A percentile compares a stretch with the other conserved stretches of the same genome.
Evolutionary conservation across 2,113 vertebrate genomes (phyloP).

Genomic region (Chlorocebus sabaeus): DNA sequence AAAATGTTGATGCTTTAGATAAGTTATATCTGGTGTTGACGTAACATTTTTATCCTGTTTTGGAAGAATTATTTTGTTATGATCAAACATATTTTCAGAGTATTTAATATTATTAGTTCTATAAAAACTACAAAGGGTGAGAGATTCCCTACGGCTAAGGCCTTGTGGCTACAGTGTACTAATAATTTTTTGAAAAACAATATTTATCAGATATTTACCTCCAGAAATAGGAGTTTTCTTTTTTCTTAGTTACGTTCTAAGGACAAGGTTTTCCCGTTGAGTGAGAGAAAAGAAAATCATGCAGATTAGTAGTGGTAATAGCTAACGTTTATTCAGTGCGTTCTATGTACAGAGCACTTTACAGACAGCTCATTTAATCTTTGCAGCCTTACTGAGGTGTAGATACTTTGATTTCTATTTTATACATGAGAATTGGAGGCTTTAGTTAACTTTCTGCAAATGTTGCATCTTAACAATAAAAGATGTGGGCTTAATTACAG

Average conservation of each 20-base stretch:
- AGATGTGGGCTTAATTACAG: neutral
- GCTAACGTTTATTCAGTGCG: neutral
- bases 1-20: constrained; percentile 60
- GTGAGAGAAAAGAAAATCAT: neutral
- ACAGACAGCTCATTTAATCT: neutral
- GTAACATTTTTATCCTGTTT: constrained; percentile 75
- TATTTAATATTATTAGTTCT: constrained; percentile 68
- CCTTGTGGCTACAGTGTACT: constrained; percentile 55
- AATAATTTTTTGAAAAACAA: constrained; percentile 28
- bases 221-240: neutral
- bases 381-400: neutral
- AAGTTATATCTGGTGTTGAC: constrained; percentile 67
- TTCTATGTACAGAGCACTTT: neutral
- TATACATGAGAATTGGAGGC: neutral
- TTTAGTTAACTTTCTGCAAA: neutral
- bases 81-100: constrained; percentile 79
- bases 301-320: neutral
- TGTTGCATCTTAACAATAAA: neutral
- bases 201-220: constrained; percentile 61
- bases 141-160: constrained; percentile 60
- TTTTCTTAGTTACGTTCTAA: neutral
- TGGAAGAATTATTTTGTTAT: constrained; percentile 63
- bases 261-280: neutral
- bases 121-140: constrained; percentile 72
- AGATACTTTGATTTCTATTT: neutral